These are phyloP conservation scores for Merodon equestris DNA, from an alignment of 2,888 invertebrate species.

Conservation along the genomic window DNA sequence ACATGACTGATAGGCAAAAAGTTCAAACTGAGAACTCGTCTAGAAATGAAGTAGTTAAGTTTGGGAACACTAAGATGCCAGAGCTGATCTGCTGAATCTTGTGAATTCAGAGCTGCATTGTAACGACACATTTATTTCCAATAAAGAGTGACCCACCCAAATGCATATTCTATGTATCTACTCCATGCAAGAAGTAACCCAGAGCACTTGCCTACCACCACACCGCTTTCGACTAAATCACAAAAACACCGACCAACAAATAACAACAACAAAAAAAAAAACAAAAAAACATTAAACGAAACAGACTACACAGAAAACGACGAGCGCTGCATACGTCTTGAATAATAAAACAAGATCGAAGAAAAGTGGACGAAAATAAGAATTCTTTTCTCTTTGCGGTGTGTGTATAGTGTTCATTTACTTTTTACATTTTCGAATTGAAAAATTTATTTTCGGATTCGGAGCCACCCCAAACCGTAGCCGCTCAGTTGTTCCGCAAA, in stretches of 20 bases:
- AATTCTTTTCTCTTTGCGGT: conserved; percentile 65
- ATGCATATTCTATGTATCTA: conserved; percentile 50
- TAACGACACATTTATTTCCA: conserved; percentile 1
- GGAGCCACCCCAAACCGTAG: conserved; percentile 64
- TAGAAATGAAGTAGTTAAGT: too few species aligned
- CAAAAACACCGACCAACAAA: conserved; percentile 51
- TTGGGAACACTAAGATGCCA: too few species aligned
- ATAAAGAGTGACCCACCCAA: conserved; percentile 55
- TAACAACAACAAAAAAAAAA: conserved; percentile 22
- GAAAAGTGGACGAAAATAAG: conserved; percentile 68
- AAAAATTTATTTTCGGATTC: conserved; percentile 67
- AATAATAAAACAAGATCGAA: conserved; percentile 68
- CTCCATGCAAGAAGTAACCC: conserved; percentile 44
- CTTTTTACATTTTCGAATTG: conserved; percentile 38
- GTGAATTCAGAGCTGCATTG: conserved; percentile 9
- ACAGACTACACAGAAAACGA: conserved; percentile 41
- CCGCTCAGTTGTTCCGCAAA: conserved; percentile 70
- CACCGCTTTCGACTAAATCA: conserved; percentile 49
- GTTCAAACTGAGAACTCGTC: too few species aligned
- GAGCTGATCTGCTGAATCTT: too few species aligned
- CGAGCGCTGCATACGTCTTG: conserved; percentile 58
- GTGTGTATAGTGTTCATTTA: conserved; percentile 13
- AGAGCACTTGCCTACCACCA: conserved; percentile 49
- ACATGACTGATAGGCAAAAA: too few species aligned
- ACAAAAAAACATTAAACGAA: conserved; percentile 42